Percentiles rank a stretch among this genome's conserved stretches.
Conservation (phyloP, 2,888 invertebrate genomes). For the Syritta pipiens region DNA sequence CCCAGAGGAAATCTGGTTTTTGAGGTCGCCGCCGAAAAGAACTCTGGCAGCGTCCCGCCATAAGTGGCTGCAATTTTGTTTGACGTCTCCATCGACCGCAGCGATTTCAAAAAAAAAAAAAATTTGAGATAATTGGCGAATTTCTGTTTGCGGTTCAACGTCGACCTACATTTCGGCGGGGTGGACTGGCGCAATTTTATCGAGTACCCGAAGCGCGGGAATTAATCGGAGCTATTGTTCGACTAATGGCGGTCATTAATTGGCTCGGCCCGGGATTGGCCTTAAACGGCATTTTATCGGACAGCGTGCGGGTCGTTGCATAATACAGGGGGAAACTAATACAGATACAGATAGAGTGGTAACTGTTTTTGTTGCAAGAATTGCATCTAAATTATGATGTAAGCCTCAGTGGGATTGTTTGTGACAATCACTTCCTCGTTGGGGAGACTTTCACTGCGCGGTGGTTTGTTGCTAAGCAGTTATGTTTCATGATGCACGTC, state of each 20-base stretch:
- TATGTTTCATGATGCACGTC: too few relatives aligned
- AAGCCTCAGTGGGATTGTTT: slow-evolving; percentile 7
- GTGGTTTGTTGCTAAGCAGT: too few relatives aligned
- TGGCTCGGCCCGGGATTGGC: slow-evolving; percentile 2
- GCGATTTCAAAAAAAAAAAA: background rate
- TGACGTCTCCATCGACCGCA: slow-evolving; percentile 49
- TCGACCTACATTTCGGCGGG: slow-evolving; percentile 17
- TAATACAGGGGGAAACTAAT: background rate
- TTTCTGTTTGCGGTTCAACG: slow-evolving; percentile 29
- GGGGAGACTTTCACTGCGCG: slow-evolving; percentile 21
- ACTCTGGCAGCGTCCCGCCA: background rate
- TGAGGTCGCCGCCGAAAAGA: slow-evolving; percentile 4
- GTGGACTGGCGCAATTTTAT: slow-evolving; percentile 7
- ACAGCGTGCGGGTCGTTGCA: background rate
- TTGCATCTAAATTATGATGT: slow-evolving; percentile 1
- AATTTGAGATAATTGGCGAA: slow-evolving; percentile 28
- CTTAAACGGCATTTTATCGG: slow-evolving; percentile 18
- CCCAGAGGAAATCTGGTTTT: slow-evolving; percentile 37
- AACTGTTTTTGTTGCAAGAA: background rate
- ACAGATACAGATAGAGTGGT: background rate
- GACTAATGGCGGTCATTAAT: slow-evolving; percentile 6
- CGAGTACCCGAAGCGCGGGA: too few relatives aligned
- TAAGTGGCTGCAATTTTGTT: slow-evolving; percentile 20
- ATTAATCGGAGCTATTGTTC: slow-evolving; percentile 11
- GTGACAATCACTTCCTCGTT: slow-evolving; percentile 24